Evolutionary conservation across 2,888 invertebrate species (phyloP), one percentile per base, ranked within the genome.

Genomic region (Hirtodrosophila cameraria): DNA sequence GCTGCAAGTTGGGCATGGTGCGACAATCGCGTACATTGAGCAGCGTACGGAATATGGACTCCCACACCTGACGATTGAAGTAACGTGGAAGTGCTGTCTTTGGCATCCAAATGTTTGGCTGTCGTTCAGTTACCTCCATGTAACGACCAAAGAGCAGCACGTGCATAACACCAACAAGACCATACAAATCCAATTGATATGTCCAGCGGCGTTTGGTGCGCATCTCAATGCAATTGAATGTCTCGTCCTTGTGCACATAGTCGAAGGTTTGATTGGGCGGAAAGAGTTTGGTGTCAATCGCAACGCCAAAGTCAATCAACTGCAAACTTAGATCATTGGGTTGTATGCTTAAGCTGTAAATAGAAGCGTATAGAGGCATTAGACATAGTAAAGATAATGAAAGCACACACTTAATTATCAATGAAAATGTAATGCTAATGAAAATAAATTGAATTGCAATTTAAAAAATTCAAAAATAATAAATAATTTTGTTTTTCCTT

Each of bases 241-340:
- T 93, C 87, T 95, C 95, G 1, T 95, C 95, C 42, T 81, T 68
- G 54, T 87, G 77, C 2, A 92, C 92, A 88, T 93, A 93, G 76
- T 92, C 94, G 90, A 98, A 98, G 35, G 94, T 94, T 25, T 96
- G 95, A 36, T 93, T 94, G 69, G 94, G 92, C 9, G 96, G 95
- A 86, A 96, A 96, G 67, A 96, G 91, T 39, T 94, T 93, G 96
- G 98, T 96, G 89, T 99, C 99, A 88, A 99, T 98, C 74, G 97
- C 95, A 87, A 97, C 95, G 25, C 99, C 99, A 91, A 97, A 97
- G 91, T 99, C 99, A 84, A 98, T 98, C 50, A 99, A 92, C 88
- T 96, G 96, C 78, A 98, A 91, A 20, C 94, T 94, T 31, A 95
- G 93, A 52, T 93, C 62, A 15, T 86, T 88, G 8, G 72, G 62